Percentiles rank a stretch among this genome's conserved stretches.
phyloP scores from a whole-genome alignment of 23 tunicate species.

The Halocynthia roretzi region DNA sequence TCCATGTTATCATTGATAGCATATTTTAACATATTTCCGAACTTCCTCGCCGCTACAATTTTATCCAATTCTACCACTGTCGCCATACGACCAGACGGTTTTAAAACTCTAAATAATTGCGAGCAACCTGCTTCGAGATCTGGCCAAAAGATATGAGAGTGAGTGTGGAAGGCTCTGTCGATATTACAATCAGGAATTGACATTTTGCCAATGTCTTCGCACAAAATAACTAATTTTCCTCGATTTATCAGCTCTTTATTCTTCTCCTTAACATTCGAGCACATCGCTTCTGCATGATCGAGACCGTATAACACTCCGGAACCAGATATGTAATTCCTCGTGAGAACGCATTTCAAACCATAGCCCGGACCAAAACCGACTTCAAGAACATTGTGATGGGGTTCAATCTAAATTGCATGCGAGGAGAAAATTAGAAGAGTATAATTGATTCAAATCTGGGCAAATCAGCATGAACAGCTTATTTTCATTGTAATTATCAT shows the following conservation, averaged over 20 bases:
- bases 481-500: too few relatives aligned
- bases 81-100: background rate
- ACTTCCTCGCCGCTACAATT: background rate
- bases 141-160: conserved; percentile 12
- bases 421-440: too few relatives aligned
- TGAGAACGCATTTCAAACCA: background rate
- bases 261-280: background rate
- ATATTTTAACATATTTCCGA: background rate
- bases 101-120: conserved; percentile 2
- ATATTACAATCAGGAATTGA: background rate
- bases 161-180: conserved; percentile 16
- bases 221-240: conserved; percentile 2
- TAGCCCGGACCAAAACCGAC: conserved; percentile 12
- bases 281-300: conserved; percentile 8
- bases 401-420: background rate
- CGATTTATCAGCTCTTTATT: background rate
- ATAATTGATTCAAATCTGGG: too few relatives aligned
- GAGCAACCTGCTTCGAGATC: conserved; percentile 1
- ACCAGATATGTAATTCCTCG: background rate
- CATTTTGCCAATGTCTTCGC: conserved; percentile 4
- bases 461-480: too few relatives aligned
- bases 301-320: conserved; percentile 7
- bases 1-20: background rate
- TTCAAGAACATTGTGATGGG: conserved; percentile 4
- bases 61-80: conserved; percentile 6